A percentile compares a stretch with the other conserved stretches of the same genome.
These are phyloP conservation scores for Hippopotamyrus pictus DNA, from an alignment of 2,797 vertebrate genomes.

Conservation along the genomic window DNA sequence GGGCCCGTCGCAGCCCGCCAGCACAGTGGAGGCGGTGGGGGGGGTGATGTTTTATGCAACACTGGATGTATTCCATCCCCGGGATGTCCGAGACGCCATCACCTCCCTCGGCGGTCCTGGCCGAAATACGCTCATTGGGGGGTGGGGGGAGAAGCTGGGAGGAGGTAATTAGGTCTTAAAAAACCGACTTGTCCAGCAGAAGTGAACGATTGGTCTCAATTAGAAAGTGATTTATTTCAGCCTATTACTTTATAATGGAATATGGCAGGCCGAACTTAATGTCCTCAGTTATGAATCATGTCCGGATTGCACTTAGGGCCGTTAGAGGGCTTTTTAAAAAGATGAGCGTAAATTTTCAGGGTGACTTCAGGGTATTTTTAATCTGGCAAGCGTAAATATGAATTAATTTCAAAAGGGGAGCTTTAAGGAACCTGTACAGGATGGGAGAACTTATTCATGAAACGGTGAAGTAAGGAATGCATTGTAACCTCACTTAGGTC, in stretches of 20 bases:
- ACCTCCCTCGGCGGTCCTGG: constrained; percentile 28
- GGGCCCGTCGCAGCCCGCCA: constrained; percentile 34
- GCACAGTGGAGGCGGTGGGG: constrained; percentile 42
- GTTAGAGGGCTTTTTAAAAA: constrained; percentile 52
- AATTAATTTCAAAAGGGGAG: constrained; percentile 24
- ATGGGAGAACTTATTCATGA: not conserved
- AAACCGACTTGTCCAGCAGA: constrained; percentile 64
- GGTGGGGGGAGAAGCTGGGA: constrained; percentile 42
- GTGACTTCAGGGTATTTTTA: constrained; percentile 32
- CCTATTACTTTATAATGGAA: constrained; percentile 71
- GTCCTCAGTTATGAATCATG: constrained; percentile 63
- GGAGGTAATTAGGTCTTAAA: constrained; percentile 74
- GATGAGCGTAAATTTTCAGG: constrained; percentile 35
- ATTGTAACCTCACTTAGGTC: not conserved
- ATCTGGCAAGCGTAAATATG: constrained; percentile 20
- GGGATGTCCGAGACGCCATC: constrained; percentile 37
- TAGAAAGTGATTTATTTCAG: constrained; percentile 69
- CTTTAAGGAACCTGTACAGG: not conserved
- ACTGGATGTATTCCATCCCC: constrained; percentile 60
- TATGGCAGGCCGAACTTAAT: constrained; percentile 66
- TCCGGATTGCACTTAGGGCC: constrained; percentile 51
- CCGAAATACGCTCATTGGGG: constrained; percentile 41
- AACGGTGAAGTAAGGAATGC: not conserved
- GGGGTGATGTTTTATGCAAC: constrained; percentile 45
- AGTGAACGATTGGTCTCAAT: constrained; percentile 75